Evolutionary conservation across 2,888 invertebrate genomes (phyloP).

Genomic region (Petrolisthes cinctipes): DNA sequence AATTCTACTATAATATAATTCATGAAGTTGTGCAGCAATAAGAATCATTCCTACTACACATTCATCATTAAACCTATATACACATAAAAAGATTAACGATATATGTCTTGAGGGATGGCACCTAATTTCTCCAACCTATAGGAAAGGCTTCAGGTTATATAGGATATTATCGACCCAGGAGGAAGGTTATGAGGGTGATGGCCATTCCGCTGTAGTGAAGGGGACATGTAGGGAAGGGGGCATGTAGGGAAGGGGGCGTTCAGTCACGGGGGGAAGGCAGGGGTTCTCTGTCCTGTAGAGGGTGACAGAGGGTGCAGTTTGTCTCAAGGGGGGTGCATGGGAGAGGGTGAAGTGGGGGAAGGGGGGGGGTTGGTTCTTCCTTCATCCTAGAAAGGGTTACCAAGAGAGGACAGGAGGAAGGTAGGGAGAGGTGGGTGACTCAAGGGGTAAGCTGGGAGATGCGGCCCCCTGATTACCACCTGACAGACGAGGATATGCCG

Average conservation of each 20-base stretch:
- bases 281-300: neutral
- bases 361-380: neutral
- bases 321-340: neutral
- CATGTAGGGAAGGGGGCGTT: neutral
- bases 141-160: too few relatives aligned
- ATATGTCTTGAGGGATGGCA: too few relatives aligned
- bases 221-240: neutral
- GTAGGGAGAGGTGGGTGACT: neutral
- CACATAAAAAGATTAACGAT: too few relatives aligned
- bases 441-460: neutral
- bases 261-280: neutral
- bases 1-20: too few relatives aligned
- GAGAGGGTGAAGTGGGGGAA: neutral
- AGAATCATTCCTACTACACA: too few relatives aligned
- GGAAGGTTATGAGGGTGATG: neutral
- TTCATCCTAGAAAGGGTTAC: too few relatives aligned
- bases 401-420: neutral
- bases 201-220: neutral
- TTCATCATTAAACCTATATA: too few relatives aligned
- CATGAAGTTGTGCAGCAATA: too few relatives aligned
- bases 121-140: too few relatives aligned
- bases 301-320: neutral
- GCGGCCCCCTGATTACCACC: conserved; percentile 26
- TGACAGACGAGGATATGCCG: conserved; percentile 34
- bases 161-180: too few relatives aligned